Evolutionary conservation across 92 coral and sea anemone genomes (phyloP).

Genomic region (Zoanthus sociatus): DNA sequence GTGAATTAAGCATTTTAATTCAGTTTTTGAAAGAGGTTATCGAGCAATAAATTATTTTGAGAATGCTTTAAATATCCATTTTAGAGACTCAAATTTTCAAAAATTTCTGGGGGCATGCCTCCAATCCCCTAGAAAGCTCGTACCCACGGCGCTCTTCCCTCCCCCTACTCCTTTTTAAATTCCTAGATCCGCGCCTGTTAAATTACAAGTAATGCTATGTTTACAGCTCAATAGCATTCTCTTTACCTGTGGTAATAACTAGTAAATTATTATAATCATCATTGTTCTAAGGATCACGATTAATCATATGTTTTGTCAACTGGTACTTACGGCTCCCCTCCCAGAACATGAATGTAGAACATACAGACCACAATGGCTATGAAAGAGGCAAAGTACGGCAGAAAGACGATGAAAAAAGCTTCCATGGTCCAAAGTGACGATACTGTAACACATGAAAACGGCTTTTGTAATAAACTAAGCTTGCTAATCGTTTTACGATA

Average conservation of each 20-base stretch:
- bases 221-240: no score
- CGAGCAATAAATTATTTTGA: no score
- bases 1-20: no score
- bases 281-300: not conserved
- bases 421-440: slow-evolving; percentile 42
- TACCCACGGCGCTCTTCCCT: no score
- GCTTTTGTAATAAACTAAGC: not conserved
- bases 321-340: slow-evolving; percentile 40
- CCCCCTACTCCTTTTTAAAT: no score
- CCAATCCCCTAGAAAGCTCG: no score
- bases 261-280: not conserved
- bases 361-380: slow-evolving; percentile 18
- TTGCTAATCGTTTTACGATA: not conserved
- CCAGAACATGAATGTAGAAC: slow-evolving; percentile 40
- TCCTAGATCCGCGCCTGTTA: no score
- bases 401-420: slow-evolving; percentile 37
- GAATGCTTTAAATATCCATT: no score
- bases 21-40: no score
- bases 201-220: no score
- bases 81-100: no score
- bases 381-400: slow-evolving; percentile 37
- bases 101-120: no score
- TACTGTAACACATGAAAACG: not conserved
- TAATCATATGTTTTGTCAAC: not conserved
- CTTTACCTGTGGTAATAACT: not conserved